Evolutionary conservation across 2,113 vertebrate species (phyloP).

Genomic region (Carettochelys insculpta): DNA sequence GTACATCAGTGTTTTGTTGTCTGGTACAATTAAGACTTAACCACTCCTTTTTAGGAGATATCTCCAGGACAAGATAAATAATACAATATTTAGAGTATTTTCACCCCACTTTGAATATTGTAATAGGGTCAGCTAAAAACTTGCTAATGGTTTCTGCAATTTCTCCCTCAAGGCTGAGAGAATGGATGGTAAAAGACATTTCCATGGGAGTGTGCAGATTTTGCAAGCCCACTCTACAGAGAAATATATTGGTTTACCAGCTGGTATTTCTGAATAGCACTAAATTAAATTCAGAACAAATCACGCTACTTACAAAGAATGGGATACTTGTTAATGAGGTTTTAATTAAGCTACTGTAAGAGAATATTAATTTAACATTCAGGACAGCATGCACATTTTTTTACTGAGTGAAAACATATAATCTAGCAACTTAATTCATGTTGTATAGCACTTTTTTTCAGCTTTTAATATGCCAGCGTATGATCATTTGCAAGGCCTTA

Average conservation of each 20-base stretch:
- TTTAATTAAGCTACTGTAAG: slow-evolving; percentile 38
- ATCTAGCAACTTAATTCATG: neutral
- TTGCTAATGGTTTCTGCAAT: neutral
- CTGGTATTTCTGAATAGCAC: slow-evolving; percentile 13
- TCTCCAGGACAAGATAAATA: neutral
- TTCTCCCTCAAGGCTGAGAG: neutral
- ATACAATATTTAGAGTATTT: neutral
- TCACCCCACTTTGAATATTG: neutral
- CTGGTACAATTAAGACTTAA: neutral
- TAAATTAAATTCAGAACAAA: slow-evolving; percentile 26
- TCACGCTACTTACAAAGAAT: neutral
- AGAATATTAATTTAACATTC: slow-evolving; percentile 2
- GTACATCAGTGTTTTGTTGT: accelerated
- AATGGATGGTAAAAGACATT: neutral
- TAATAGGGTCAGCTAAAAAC: neutral
- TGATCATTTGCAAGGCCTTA: neutral
- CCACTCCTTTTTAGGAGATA: neutral
- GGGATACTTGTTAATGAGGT: neutral
- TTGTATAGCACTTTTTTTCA: neutral
- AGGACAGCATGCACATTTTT: neutral
- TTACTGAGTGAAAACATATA: neutral
- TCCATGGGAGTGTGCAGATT: neutral
- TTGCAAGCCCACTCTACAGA: neutral
- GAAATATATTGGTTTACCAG: neutral
- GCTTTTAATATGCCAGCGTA: neutral